Conservation (phyloP, 2,113 vertebrate genomes). For the Salvelinus fontinalis region DNA sequence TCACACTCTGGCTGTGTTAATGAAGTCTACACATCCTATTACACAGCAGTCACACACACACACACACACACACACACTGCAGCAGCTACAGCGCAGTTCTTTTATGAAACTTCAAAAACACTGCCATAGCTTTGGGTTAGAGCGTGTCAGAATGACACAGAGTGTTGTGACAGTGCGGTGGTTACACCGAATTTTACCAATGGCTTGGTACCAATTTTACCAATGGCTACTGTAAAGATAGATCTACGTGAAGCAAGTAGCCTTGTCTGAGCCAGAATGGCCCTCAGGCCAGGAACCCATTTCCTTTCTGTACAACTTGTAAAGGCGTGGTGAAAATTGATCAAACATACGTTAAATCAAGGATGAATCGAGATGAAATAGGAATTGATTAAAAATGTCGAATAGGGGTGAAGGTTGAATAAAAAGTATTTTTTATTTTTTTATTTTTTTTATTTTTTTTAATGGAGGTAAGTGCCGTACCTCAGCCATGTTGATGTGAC, state of each 20-base stretch:
- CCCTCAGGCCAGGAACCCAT: too few relatives aligned
- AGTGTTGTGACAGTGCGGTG: conserved; percentile 23
- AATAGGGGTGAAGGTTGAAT: neutral
- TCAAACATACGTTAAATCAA: conserved; percentile 38
- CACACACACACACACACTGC: neutral
- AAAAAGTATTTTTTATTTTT: too few relatives aligned
- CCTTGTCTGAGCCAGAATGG: too few relatives aligned
- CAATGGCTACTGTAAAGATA: conserved; percentile 14
- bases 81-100: neutral
- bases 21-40: conserved; percentile 53
- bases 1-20: conserved; percentile 46
- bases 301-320: too few relatives aligned
- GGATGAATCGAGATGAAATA: neutral
- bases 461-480: conserved; percentile 55
- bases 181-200: conserved; percentile 27
- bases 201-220: conserved; percentile 36
- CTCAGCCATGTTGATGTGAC: conserved; percentile 94
- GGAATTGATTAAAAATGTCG: neutral
- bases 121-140: conserved; percentile 31
- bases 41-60: conserved; percentile 22
- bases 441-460: too few relatives aligned
- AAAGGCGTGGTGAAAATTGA: conserved; percentile 17
- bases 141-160: conserved; percentile 37
- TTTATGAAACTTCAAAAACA: neutral
- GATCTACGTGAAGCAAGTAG: too few relatives aligned